phyloP scores from a whole-genome alignment of 2,888 invertebrate genomes.

The Poecilus cupreus region DNA sequence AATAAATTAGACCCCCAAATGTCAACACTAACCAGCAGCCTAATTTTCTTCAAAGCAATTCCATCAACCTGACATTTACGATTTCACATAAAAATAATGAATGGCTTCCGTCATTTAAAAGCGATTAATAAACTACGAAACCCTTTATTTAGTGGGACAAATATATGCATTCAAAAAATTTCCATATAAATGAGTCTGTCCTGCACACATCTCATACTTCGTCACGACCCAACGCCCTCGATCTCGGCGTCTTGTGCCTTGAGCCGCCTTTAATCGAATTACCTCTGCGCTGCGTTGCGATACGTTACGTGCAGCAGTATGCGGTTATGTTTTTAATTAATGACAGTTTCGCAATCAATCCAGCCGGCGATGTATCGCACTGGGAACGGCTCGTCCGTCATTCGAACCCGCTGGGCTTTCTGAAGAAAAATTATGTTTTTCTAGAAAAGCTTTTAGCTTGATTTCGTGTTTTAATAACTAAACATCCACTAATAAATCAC shows the following conservation, averaged over 20 bases:
- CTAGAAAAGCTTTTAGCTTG: slow-evolving; percentile 12
- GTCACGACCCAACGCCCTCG: background rate
- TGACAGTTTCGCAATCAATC: background rate
- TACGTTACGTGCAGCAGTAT: background rate
- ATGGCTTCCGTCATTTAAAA: background rate
- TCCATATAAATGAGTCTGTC: background rate
- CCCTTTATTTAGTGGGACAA: background rate
- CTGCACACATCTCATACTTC: background rate
- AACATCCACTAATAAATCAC: background rate
- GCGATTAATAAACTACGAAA: background rate
- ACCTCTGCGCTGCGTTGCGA: background rate
- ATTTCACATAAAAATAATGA: background rate
- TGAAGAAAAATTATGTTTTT: background rate
- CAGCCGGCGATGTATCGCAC: background rate
- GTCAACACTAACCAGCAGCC: background rate
- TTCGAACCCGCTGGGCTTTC: background rate
- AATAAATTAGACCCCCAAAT: background rate
- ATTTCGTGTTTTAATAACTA: slow-evolving; percentile 19
- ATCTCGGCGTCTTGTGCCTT: background rate
- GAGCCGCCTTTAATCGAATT: background rate
- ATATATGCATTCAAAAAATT: slow-evolving; percentile 1
- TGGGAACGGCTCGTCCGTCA: background rate
- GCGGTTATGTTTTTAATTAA: slow-evolving; percentile 7
- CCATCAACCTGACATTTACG: background rate
- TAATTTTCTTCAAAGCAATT: background rate